Evolutionary conservation across 1,140 invertebrate species (phyloP), one percentile per base, ranked within the genome.

Genomic region (Drosophila melanica): DNA sequence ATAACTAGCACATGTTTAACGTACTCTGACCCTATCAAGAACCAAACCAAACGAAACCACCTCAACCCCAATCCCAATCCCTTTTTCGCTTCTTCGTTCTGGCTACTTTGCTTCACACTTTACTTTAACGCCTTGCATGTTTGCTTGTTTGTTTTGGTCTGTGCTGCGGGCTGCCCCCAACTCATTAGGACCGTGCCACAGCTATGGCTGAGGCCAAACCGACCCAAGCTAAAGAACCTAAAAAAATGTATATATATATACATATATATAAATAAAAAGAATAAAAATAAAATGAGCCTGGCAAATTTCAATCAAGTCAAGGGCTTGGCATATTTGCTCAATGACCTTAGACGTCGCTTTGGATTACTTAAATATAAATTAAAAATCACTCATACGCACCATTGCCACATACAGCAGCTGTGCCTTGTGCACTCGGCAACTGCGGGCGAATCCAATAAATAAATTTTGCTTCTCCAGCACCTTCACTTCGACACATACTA

Each of bases 371-470:
- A 70, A 77, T 85, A 57, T 63, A 81, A 69, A 86, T 85, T 75
- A 86, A 86, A 81, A 87, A 75, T 81, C 70, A 86, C 75, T 78
- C 81, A 69, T 68, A 78, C 75, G 75, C 75, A 86, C 78, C 81
- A 67, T 71, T 81, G 67, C 10, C 54, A 48, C 47, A 42, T 1
- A 27, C 54, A 72, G 37, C 55, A 58, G 41, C 55, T 45, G 55
- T 35, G 23, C n/a, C 8, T 14, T 27, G 27, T 57, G 41, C 54
- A 44, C n/a, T 30, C 35, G 75, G 8, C 50, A 63, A 63, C 73
- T 81, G 74, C 79, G 74, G 64, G 69, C 47, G n/a, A 18, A 16
- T 53, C 54, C 57, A 58, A 18, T 48, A 53, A 47, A 77, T 53
- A 64, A 70, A 63, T 70, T 59, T 12, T 18, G 37, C 27, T 20